Conservation (phyloP, 2,888 invertebrate species). For the Hylaea fasciaria region DNA sequence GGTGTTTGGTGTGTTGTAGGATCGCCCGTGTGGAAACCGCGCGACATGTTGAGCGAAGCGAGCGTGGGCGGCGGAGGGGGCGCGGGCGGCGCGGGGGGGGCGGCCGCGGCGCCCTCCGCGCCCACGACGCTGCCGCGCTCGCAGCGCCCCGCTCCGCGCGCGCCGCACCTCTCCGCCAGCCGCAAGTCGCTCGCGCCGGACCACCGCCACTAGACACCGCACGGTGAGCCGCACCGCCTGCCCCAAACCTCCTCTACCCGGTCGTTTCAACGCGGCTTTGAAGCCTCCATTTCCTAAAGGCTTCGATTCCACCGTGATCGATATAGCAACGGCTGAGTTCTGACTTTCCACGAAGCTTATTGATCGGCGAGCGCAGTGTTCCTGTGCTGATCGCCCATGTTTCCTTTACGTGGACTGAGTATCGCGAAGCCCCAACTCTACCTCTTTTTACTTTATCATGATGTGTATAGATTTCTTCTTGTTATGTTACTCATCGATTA, state of each 20-base stretch:
- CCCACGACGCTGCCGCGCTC: slow-evolving; percentile 79
- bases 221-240: slow-evolving; percentile 31
- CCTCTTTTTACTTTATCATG: slow-evolving; percentile 8
- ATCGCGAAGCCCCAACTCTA: slow-evolving; percentile 21
- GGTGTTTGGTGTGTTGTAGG: slow-evolving; percentile 91
- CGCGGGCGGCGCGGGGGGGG: slow-evolving; percentile 47
- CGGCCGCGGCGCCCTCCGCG: slow-evolving; percentile 54
- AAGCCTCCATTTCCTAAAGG: background rate
- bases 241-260: slow-evolving; percentile 26
- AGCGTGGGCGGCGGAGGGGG: slow-evolving; percentile 52
- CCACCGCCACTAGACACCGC: slow-evolving; percentile 69
- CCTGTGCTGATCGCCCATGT: slow-evolving; percentile 12
- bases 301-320: background rate
- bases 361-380: slow-evolving; percentile 8
- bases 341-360: slow-evolving; percentile 3
- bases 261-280: background rate
- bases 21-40: slow-evolving; percentile 99
- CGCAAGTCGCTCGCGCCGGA: slow-evolving; percentile 83
- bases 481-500: background rate
- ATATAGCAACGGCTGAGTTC: background rate
- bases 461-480: background rate
- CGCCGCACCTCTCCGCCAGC: slow-evolving; percentile 79
- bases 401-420: slow-evolving; percentile 11
- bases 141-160: slow-evolving; percentile 77
- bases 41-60: slow-evolving; percentile 90